Conservation (phyloP, 1,140 invertebrate genomes). For the Protaetia brevitarsis region DNA sequence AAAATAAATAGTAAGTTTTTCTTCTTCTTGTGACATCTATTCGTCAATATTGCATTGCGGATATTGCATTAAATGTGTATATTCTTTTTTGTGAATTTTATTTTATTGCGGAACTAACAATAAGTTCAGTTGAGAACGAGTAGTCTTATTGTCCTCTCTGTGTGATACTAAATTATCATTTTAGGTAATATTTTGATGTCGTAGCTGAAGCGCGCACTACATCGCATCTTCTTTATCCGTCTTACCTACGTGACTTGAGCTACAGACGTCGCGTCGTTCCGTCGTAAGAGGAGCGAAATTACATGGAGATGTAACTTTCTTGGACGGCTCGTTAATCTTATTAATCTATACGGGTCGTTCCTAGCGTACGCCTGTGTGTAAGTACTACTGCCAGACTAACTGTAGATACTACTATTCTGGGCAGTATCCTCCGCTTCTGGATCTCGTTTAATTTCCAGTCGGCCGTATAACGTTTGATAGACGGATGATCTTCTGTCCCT, state of each 20-base stretch:
- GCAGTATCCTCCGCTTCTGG: not conserved
- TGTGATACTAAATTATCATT: not conserved
- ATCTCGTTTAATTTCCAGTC: conserved; percentile 6
- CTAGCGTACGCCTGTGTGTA: not conserved
- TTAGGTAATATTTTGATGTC: not conserved
- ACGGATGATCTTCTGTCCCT: not conserved
- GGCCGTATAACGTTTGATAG: not conserved
- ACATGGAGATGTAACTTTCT: conserved; percentile 14
- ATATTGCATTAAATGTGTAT: too few species aligned
- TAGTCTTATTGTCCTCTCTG: too few species aligned
- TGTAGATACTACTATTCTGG: too few species aligned
- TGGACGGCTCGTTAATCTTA: conserved; percentile 17
- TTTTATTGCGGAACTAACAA: not conserved
- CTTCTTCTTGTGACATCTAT: too few species aligned
- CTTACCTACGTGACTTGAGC: conserved; percentile 7
- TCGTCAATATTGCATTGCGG: too few species aligned
- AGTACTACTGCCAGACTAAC: not conserved
- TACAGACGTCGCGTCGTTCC: conserved; percentile 1
- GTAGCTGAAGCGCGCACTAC: not conserved
- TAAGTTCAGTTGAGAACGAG: too few species aligned
- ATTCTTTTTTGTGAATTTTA: too few species aligned
- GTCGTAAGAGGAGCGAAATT: conserved; percentile 1
- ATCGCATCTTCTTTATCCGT: not conserved
- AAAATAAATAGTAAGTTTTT: not conserved
- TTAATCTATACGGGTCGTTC: conserved; percentile 11